Percentiles rank a stretch among this genome's conserved stretches.
phyloP scores from a whole-genome alignment of 2,888 invertebrate genomes.

The Malacosoma neustria region DNA sequence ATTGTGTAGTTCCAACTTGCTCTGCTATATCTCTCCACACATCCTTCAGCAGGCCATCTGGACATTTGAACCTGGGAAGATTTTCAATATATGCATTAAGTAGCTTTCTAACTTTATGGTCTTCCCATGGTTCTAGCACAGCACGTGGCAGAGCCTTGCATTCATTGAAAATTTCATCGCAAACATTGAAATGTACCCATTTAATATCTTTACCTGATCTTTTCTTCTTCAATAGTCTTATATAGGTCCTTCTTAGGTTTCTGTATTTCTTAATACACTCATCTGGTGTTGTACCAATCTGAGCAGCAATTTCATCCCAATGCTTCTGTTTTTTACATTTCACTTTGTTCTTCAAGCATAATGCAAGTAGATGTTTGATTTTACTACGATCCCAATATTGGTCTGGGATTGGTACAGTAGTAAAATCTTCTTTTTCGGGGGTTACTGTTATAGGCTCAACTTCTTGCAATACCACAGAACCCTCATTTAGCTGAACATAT shows the following conservation, averaged over 20 bases:
- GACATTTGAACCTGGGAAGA: conserved; percentile 38
- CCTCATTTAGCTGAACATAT: conserved; percentile 41
- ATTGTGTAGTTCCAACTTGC: conserved; percentile 47
- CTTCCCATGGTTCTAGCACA: conserved; percentile 53
- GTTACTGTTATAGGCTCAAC: too few species aligned
- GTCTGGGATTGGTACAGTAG: conserved; percentile 25
- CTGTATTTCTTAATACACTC: conserved; percentile 56
- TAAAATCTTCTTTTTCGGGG: conserved; percentile 23
- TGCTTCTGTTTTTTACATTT: conserved; percentile 36
- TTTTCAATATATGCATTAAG: conserved; percentile 54
- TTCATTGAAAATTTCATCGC: conserved; percentile 58
- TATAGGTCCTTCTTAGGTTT: conserved; percentile 50
- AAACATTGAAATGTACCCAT: conserved; percentile 54
- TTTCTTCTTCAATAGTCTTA: conserved; percentile 56
- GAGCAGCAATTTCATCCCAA: conserved; percentile 43
- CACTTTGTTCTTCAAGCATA: conserved; percentile 43
- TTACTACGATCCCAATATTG: conserved; percentile 55
- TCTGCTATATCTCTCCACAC: conserved; percentile 59
- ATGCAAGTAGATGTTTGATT: conserved; percentile 43
- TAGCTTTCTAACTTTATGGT: conserved; percentile 43
- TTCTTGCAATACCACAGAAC: conserved; percentile 22
- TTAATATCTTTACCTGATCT: conserved; percentile 51
- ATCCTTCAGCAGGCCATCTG: conserved; percentile 48
- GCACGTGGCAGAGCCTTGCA: conserved; percentile 41
- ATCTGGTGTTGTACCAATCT: conserved; percentile 40